A percentile compares a stretch with the other conserved stretches of the same genome.
Conservation (phyloP, 2,113 vertebrate species). For the Melanotaenia duboulayi region DNA sequence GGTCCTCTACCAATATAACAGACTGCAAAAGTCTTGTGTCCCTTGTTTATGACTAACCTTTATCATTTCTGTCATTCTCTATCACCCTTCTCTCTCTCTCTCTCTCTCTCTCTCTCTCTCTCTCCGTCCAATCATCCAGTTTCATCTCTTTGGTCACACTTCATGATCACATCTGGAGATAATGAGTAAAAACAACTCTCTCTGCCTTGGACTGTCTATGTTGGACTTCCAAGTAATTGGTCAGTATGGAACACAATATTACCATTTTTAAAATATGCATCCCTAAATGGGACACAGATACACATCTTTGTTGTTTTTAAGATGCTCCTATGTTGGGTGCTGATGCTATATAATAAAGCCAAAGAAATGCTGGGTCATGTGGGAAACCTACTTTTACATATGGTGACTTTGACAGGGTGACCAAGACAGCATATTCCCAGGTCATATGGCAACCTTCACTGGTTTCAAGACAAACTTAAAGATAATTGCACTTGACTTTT, state of each 20-base stretch:
- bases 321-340: not conserved
- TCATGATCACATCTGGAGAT: constrained; percentile 32
- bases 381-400: constrained; percentile 7
- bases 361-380: not conserved
- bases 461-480: not conserved
- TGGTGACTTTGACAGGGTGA: not conserved
- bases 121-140: constrained; percentile 9
- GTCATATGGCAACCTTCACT: not conserved
- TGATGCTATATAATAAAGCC: not conserved
- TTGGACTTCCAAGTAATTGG: not conserved
- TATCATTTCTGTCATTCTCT: constrained; percentile 47
- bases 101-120: constrained; percentile 11
- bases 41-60: constrained; percentile 55
- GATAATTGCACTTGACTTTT: not conserved
- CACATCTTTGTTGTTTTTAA: not conserved
- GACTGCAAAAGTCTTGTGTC: constrained; percentile 42
- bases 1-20: constrained; percentile 30
- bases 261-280: not conserved
- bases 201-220: not conserved
- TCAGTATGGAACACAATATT: not conserved
- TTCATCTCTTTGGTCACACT: constrained; percentile 37
- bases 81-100: constrained; percentile 18
- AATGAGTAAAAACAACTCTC: constrained; percentile 11
- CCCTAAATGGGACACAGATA: not conserved
- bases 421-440: constrained; percentile 2